Conservation (phyloP, 1,140 invertebrate species). For the Catajapyx aquilonaris region DNA sequence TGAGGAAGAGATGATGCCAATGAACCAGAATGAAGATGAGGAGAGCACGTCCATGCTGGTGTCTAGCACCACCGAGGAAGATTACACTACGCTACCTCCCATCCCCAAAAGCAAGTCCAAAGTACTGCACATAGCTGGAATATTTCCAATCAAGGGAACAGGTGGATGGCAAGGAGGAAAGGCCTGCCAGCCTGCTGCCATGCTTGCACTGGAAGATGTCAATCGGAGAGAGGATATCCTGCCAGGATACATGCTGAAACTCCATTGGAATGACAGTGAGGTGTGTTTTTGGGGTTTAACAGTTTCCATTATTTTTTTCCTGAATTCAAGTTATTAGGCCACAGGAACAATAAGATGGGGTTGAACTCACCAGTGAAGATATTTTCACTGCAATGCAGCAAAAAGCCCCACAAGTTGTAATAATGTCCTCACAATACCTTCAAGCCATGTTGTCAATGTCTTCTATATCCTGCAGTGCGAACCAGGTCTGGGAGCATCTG, state of each 20-base stretch:
- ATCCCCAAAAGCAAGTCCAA: too few relatives aligned
- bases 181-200: conserved; percentile 84
- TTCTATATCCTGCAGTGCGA: conserved; percentile 65
- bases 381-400: conserved; percentile 1
- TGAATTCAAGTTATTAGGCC: too few relatives aligned
- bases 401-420: not conserved
- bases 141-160: conserved; percentile 87
- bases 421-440: conserved; percentile 1
- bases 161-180: conserved; percentile 91
- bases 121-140: conserved; percentile 86
- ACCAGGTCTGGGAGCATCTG: conserved; percentile 86
- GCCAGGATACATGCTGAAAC: conserved; percentile 69
- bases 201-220: conserved; percentile 87
- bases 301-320: too few relatives aligned
- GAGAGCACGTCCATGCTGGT: too few relatives aligned
- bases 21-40: too few relatives aligned
- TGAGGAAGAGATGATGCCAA: too few relatives aligned
- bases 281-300: too few relatives aligned
- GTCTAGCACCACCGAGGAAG: too few relatives aligned
- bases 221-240: conserved; percentile 75
- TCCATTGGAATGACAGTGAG: conserved; percentile 95
- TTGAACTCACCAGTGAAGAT: not conserved
- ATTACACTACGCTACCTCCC: too few relatives aligned
- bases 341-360: too few relatives aligned
- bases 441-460: not conserved